Conservation (phyloP, 2,113 vertebrate species). For the Malurus cyaneus region DNA sequence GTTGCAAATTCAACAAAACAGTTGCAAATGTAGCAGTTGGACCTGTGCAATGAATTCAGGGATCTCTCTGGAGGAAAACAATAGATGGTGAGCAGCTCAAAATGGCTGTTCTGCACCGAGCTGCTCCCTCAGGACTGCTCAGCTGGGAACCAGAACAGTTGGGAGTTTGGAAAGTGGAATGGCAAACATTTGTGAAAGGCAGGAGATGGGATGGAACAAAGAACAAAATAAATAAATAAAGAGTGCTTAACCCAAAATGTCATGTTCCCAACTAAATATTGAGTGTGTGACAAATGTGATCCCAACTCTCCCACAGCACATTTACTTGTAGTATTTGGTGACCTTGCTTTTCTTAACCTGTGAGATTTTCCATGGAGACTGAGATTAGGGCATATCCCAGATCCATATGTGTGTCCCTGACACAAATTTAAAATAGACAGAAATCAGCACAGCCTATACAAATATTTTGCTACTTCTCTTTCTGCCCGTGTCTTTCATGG, state of each 20-base stretch:
- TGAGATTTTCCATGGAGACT: not conserved
- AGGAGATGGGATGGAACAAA: not conserved
- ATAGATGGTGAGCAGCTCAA: slow-evolving; percentile 11
- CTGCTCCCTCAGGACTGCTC: not conserved
- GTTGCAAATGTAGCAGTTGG: not conserved
- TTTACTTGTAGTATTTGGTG: not conserved
- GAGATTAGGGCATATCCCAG: not conserved
- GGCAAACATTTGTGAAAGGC: not conserved
- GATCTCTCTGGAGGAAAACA: slow-evolving; percentile 5
- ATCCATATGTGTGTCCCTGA: not conserved
- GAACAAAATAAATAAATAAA: not conserved
- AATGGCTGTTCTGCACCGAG: slow-evolving; percentile 30
- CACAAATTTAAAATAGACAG: not conserved
- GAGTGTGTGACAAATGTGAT: not conserved
- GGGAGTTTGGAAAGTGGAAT: not conserved
- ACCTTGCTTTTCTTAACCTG: not conserved
- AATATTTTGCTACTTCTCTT: not conserved
- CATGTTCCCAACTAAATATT: not conserved
- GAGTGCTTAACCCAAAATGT: not conserved
- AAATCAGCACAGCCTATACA: not conserved
- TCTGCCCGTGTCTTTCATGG: not conserved
- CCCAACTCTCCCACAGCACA: no score
- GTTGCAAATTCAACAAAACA: not conserved
- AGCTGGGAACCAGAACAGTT: not conserved
- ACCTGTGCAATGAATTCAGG: not conserved